Evolutionary conservation across 2,797 vertebrate species (phyloP), one percentile per base, ranked within the genome.

Genomic region (Mormyrus proboscirostris): DNA sequence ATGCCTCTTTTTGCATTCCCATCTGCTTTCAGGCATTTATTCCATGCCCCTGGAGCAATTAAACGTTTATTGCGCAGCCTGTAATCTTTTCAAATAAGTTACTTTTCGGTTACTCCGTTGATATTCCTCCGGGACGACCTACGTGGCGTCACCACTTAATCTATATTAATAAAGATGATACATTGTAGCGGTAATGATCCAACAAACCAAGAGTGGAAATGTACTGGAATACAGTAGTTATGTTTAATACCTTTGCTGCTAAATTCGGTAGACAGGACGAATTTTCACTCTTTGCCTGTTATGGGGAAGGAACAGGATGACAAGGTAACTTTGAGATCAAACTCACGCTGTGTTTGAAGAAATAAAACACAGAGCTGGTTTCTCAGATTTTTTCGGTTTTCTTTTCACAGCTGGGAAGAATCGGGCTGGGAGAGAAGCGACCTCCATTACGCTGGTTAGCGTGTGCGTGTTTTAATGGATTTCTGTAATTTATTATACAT

Each of bases 401-500:
- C 73, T 38, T 25, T 41, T 76, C 10, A 44, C 38, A 76, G 73
- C 73, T 76, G 73, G 73, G 73, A 41, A 76, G 73, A 69, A 76
- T 76, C 33, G 38, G 33, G 73, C 29, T 76, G 73, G 33, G 38
- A 88, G 73, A 44, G 73, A 57, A 89, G 88, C 76, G 82, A 41
- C 50, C 41, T 65, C 51, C 76, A 86, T 90, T 84, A 90, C 82
- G 76, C 29, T 87, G 87, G 88, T 91, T 76, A 89, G 86, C 49
- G 79, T 76, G 65, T 86, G 65, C 85, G 41, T 88, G 59, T 90
- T 89, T 92, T 86, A 91, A 90, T 89, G 88, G 85, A 59, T 90
- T 88, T 88, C 65, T 90, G 82, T 86, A 47, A 91, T 92, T 90
- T 44, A 91, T 91, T 90, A 91, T 91, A 91, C 89, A 91, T 82